Conservation (phyloP, 2,888 invertebrate species). For the Fragum fragum region DNA sequence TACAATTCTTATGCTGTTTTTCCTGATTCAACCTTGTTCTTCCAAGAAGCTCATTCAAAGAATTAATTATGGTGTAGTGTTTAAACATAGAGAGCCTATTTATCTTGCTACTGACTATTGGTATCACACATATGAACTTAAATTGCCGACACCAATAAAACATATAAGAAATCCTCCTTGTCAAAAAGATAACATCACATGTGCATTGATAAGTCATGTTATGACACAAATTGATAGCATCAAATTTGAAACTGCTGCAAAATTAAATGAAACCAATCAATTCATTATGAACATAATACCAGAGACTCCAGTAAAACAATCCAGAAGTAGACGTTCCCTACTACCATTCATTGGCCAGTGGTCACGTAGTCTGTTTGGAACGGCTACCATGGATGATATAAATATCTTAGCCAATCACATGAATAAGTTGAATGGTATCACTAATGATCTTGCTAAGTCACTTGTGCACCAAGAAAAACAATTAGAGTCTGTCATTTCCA, state of each 20-base stretch:
- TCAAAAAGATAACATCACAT: slow-evolving; percentile 14
- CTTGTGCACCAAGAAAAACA: slow-evolving; percentile 42
- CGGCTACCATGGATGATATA: slow-evolving; percentile 51
- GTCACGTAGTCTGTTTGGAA: slow-evolving; percentile 41
- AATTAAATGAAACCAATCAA: slow-evolving; percentile 28
- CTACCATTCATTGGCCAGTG: slow-evolving; percentile 43
- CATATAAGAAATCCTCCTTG: slow-evolving; percentile 25
- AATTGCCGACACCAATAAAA: slow-evolving; percentile 25
- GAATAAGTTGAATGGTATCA: slow-evolving; percentile 36
- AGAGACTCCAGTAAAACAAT: slow-evolving; percentile 38
- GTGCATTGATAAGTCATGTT: slow-evolving; percentile 36
- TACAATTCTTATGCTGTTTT: slow-evolving; percentile 15
- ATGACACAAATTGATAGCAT: slow-evolving; percentile 34
- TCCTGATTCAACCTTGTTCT: slow-evolving; percentile 4
- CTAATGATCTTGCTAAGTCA: slow-evolving; percentile 18
- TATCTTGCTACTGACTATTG: slow-evolving; percentile 48
- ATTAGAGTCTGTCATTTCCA: slow-evolving; percentile 50
- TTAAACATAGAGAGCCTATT: slow-evolving; percentile 33
- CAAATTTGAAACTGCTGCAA: slow-evolving; percentile 18
- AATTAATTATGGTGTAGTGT: slow-evolving; percentile 53
- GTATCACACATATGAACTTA: slow-evolving; percentile 53
- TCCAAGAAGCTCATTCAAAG: slow-evolving; percentile 33
- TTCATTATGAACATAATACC: slow-evolving; percentile 29
- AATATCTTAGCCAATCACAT: slow-evolving; percentile 41
- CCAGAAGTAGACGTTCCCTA: slow-evolving; percentile 34